These are phyloP conservation scores for Potamilus streckersoni DNA, from an alignment of 1,140 invertebrate genomes.

Conservation along the genomic window DNA sequence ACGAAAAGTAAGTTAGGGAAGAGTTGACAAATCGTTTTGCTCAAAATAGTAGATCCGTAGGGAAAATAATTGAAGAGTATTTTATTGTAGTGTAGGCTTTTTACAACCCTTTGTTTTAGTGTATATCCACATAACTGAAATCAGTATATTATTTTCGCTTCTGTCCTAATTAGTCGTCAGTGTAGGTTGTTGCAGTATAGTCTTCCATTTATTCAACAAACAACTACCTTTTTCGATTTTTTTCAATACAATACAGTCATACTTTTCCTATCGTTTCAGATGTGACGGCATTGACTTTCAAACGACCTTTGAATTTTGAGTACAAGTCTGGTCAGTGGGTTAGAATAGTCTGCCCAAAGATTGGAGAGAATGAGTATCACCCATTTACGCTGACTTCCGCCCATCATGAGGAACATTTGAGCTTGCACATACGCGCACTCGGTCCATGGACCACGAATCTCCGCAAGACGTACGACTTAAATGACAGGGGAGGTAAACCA, in stretches of 20 bases:
- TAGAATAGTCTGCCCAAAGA: slow-evolving; percentile 90
- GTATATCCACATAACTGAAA: too few species aligned
- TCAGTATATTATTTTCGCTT: too few species aligned
- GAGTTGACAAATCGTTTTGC: too few species aligned
- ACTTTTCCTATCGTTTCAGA: slow-evolving; percentile 58
- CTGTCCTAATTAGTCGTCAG: too few species aligned
- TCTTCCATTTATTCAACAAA: too few species aligned
- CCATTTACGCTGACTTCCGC: slow-evolving; percentile 98
- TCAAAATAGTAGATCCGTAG: too few species aligned
- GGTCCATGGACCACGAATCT: slow-evolving; percentile 86
- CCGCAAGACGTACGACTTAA: slow-evolving; percentile 70
- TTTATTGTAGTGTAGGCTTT: too few species aligned
- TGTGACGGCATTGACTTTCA: slow-evolving; percentile 72
- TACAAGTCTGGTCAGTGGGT: slow-evolving; percentile 93
- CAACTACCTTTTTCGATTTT: too few species aligned
- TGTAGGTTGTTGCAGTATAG: too few species aligned
- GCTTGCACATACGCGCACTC: slow-evolving; percentile 91
- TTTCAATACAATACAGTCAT: neutral
- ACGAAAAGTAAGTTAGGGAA: too few species aligned
- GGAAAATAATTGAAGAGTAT: too few species aligned
- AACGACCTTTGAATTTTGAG: slow-evolving; percentile 92
- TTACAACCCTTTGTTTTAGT: too few species aligned
- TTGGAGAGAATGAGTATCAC: slow-evolving; percentile 94
- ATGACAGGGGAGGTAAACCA: slow-evolving; percentile 48
- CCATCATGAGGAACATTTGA: slow-evolving; percentile 96